Conservation (phyloP, 2,888 invertebrate species). For the Euplexia lucipara region DNA sequence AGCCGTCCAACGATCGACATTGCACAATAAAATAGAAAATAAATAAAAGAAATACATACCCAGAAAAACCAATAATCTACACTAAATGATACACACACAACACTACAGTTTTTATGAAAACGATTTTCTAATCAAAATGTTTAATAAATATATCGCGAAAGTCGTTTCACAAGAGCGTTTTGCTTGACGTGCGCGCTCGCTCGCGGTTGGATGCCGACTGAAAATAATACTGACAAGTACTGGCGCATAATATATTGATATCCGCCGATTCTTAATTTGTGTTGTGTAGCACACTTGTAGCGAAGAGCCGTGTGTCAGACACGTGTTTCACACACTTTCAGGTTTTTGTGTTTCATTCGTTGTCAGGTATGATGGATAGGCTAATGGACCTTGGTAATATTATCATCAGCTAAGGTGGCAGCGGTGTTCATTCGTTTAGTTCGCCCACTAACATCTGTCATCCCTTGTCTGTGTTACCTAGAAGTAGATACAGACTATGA, state of each 20-base stretch:
- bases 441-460: background rate
- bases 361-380: slow-evolving; percentile 5
- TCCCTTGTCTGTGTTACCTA: background rate
- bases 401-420: background rate
- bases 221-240: slow-evolving; percentile 49
- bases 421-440: background rate
- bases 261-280: slow-evolving; percentile 52
- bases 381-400: background rate
- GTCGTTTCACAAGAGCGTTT: slow-evolving; percentile 15
- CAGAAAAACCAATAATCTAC: slow-evolving; percentile 18
- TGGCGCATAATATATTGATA: no score
- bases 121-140: slow-evolving; percentile 6
- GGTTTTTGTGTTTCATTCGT: slow-evolving; percentile 8
- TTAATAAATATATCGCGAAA: slow-evolving; percentile 38
- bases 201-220: slow-evolving; percentile 46
- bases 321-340: slow-evolving; percentile 56
- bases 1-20: slow-evolving; percentile 1
- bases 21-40: slow-evolving; percentile 1
- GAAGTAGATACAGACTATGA: no score
- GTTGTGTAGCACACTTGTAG: slow-evolving; percentile 34
- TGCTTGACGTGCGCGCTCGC: slow-evolving; percentile 34
- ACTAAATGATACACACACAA: slow-evolving; percentile 35
- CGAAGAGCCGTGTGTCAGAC: slow-evolving; percentile 15
- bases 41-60: slow-evolving; percentile 44
- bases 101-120: slow-evolving; percentile 28